phyloP scores from a whole-genome alignment of 2,888 invertebrate genomes.

The Leuctra nigra region DNA sequence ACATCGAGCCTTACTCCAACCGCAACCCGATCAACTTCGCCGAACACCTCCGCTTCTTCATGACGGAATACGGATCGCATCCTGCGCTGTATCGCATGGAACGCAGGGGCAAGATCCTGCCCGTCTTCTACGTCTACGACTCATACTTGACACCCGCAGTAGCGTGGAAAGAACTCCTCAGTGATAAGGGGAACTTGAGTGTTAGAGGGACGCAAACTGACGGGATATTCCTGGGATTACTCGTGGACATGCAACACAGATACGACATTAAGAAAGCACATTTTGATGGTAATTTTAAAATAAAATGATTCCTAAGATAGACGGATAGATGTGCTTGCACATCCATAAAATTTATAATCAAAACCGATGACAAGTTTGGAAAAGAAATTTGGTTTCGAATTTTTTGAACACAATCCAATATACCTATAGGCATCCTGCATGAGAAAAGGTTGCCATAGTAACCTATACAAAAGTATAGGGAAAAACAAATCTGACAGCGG shows the following conservation, averaged over 20 bases:
- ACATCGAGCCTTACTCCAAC: constrained; percentile 52
- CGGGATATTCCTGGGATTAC: constrained; percentile 52
- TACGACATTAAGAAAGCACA: constrained; percentile 47
- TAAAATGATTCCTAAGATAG: too few relatives aligned
- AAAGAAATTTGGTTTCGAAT: too few relatives aligned
- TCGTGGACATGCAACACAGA: constrained; percentile 49
- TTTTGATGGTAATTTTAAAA: constrained; percentile 41
- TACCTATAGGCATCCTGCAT: too few relatives aligned
- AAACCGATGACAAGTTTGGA: too few relatives aligned
- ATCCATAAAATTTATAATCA: too few relatives aligned
- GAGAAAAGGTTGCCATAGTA: too few relatives aligned
- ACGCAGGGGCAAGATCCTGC: constrained; percentile 39
- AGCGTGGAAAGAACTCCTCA: constrained; percentile 48
- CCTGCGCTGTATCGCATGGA: constrained; percentile 47
- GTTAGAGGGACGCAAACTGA: constrained; percentile 49
- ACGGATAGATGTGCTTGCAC: too few relatives aligned
- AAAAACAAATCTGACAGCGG: too few relatives aligned
- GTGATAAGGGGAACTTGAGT: constrained; percentile 41
- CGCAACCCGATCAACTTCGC: constrained; percentile 45
- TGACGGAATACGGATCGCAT: constrained; percentile 45
- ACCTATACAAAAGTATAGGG: too few relatives aligned
- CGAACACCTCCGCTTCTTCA: constrained; percentile 43
- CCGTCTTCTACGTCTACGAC: constrained; percentile 59
- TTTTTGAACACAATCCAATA: too few relatives aligned
- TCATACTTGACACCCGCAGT: constrained; percentile 49